A percentile compares a stretch with the other conserved stretches of the same genome.
These are phyloP conservation scores for Holcopasites calliopsidis DNA, from an alignment of 1,140 invertebrate genomes.

Conservation along the genomic window DNA sequence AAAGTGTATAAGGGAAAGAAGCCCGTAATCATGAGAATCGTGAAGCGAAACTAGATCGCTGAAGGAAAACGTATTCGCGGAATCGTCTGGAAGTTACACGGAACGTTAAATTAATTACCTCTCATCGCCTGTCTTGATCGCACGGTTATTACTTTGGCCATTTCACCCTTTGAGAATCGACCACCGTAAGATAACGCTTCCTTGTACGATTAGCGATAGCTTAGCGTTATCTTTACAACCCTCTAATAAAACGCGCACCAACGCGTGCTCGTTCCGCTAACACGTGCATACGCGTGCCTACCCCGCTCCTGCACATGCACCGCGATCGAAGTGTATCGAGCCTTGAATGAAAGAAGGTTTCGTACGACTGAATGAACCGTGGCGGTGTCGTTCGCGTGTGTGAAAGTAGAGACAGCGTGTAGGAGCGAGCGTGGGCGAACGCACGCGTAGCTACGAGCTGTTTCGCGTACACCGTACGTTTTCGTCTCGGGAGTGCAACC, in stretches of 20 bases:
- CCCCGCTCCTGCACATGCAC: constrained; percentile 1
- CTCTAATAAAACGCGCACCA: too few relatives aligned
- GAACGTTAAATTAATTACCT: constrained; percentile 5
- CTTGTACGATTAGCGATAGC: background rate
- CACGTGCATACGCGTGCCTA: constrained; percentile 19
- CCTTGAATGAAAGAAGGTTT: constrained; percentile 61
- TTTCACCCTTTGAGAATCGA: background rate
- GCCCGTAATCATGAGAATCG: background rate
- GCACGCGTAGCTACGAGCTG: constrained; percentile 17
- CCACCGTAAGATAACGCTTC: background rate
- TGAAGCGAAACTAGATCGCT: background rate
- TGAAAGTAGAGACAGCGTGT: constrained; percentile 41
- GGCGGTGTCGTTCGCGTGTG: constrained; percentile 32
- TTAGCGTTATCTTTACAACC: too few relatives aligned
- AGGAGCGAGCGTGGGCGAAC: constrained; percentile 62
- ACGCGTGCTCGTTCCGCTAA: too few relatives aligned
- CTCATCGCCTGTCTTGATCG: background rate
- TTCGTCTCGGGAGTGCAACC: background rate
- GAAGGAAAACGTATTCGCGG: background rate
- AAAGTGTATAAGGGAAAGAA: too few relatives aligned
- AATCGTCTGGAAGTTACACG: background rate
- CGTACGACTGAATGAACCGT: constrained; percentile 62
- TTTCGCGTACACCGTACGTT: constrained; percentile 1
- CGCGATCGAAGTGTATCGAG: constrained; percentile 54
- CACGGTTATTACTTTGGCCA: background rate